Base-by-base conservation (phyloP, 2,113 vertebrate species). In the Cyprinodon brontotheroides region DNA sequence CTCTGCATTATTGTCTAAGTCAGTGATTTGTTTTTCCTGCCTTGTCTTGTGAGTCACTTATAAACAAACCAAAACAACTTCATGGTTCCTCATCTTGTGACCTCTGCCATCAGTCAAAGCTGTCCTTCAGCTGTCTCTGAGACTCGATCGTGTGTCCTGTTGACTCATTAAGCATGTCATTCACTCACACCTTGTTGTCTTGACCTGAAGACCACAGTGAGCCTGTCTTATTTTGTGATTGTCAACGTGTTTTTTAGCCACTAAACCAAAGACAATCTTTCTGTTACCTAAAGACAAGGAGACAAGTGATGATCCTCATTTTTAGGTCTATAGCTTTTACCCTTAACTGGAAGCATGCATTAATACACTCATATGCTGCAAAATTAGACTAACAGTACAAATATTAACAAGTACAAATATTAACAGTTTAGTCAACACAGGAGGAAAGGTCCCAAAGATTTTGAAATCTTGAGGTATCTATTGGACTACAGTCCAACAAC, bases 291-390 rank as follows among this genome's bases (percentile, higher is more conserved):
- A 45, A 70, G 29, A 67, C 62, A 72, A 37, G 64, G 13, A 65
- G 37, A 41, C 29, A 59, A 20, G 63, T 15, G 29, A 50, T 40
- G 11, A 43, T 50, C 36, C 74, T 77, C 77, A 43, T n/a, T 73
- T 77, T 79, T 66, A 11, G 77, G 75, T 79, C 73, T 76, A 60
- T 74, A 22, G 6, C 72, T 70, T 72, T 53, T 72, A 85, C n/a
- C 64, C 57, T 72, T 29, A 70, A 81, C 78, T 64, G 75, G 73
- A 67, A 36, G 22, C 78, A 82, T 11, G 79, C 74, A 74, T 82
- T 81, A 84, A 80, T 71, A 53, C 41, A 80, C 84, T 86, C 75
- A 72, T 68, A 74, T 62, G 10, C 77, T 80, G 79, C 87, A 77
- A 64, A 85, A 71, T 83, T 75, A 74, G 62, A 61, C 39, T 48